A percentile compares a stretch with the other conserved stretches of the same genome.
Conservation (phyloP, 1,140 invertebrate species). For the Samia ricini region DNA sequence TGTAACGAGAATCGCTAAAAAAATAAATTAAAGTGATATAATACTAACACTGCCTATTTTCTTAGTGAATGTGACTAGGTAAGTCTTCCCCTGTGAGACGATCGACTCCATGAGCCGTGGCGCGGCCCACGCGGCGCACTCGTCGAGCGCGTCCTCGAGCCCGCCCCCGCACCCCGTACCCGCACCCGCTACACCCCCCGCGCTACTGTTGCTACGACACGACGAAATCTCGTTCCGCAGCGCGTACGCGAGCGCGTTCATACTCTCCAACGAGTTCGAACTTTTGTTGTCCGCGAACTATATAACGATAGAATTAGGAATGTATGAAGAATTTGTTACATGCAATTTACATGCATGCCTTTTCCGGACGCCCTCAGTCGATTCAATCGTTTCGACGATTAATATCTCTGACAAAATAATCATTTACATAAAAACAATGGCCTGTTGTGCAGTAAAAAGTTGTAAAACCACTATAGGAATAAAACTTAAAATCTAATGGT, state of each 20-base stretch:
- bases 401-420: no score
- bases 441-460: no score
- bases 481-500: no score
- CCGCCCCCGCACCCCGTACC: constrained; percentile 16
- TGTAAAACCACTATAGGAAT: no score
- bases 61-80: constrained; percentile 60
- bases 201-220: constrained; percentile 11
- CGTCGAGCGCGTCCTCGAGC: constrained; percentile 32
- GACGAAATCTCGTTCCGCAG: constrained; percentile 27
- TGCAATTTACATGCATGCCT: no score
- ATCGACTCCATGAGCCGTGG: constrained; percentile 65
- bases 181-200: constrained; percentile 15
- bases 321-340: no score
- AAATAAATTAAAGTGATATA: no score
- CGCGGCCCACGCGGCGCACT: constrained; percentile 29
- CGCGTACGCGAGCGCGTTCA: constrained; percentile 47
- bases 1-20: no score
- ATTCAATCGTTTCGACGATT: no score
- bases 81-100: constrained; percentile 58
- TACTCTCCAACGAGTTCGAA: constrained; percentile 48
- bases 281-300: constrained; percentile 56
- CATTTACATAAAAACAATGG: no score
- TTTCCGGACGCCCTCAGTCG: no score
- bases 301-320: background rate
- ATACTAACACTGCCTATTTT: constrained; percentile 62